Percentiles rank a stretch among this genome's conserved stretches.
phyloP scores from a whole-genome alignment of 1,140 invertebrate species.

The Drosophila rhopaloa region DNA sequence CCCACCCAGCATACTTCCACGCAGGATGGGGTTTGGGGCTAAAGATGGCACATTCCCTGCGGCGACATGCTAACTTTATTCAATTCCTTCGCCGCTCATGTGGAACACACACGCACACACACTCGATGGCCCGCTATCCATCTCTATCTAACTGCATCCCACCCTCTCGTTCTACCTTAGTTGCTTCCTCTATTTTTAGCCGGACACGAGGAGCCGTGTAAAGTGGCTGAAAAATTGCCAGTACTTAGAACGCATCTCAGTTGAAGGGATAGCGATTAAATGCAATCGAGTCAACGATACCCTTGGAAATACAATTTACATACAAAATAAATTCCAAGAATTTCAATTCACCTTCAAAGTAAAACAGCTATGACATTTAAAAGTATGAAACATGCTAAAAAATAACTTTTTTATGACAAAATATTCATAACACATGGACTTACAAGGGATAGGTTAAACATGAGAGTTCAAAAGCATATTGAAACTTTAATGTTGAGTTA shows the following conservation, averaged over 20 bases:
- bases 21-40: slow-evolving; percentile 1
- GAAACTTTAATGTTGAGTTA: too few relatives aligned
- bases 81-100: slow-evolving; percentile 62
- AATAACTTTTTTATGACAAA: too few relatives aligned
- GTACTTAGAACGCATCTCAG: slow-evolving; percentile 51
- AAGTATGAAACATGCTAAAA: too few relatives aligned
- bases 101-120: slow-evolving; percentile 25
- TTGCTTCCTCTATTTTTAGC: slow-evolving; percentile 19
- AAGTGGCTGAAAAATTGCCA: slow-evolving; percentile 75
- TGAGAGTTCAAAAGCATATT: too few relatives aligned
- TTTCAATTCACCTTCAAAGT: too few relatives aligned
- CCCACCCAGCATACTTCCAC: slow-evolving; percentile 10
- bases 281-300: slow-evolving; percentile 13
- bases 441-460: too few relatives aligned
- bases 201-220: slow-evolving; percentile 60
- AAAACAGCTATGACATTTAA: too few relatives aligned
- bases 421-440: too few relatives aligned
- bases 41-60: slow-evolving; percentile 19
- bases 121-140: slow-evolving; percentile 8
- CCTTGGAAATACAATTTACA: neutral
- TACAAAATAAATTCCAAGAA: neutral
- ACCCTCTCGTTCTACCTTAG: neutral
- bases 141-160: neutral
- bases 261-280: slow-evolving; percentile 13
- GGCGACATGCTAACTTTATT: slow-evolving; percentile 60